Conservation (phyloP, 2,113 vertebrate genomes). For the Laticauda laticaudata region DNA sequence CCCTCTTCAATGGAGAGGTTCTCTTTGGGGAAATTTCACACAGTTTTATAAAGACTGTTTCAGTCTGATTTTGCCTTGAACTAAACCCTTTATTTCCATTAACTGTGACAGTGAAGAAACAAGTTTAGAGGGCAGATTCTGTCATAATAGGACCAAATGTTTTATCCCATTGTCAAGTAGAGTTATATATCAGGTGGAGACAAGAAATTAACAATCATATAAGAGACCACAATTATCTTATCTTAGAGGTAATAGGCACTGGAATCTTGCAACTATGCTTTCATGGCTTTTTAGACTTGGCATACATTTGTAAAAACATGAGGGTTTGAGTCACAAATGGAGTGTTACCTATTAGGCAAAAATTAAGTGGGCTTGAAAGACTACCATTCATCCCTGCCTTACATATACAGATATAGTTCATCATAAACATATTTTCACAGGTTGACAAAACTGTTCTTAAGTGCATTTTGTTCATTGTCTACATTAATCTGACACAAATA, state of each 20-base stretch:
- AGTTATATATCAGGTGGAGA: background rate
- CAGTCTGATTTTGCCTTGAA: background rate
- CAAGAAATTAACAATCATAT: background rate
- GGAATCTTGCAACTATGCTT: background rate
- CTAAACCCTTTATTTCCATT: background rate
- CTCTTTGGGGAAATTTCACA: background rate
- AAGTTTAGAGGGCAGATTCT: background rate
- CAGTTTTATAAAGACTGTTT: background rate
- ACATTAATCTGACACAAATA: background rate
- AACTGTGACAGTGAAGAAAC: background rate
- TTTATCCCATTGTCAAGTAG: background rate
- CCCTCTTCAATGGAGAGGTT: background rate
- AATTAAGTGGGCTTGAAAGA: background rate
- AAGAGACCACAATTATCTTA: background rate
- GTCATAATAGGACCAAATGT: background rate
- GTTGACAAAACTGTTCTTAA: background rate
- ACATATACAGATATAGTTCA: background rate
- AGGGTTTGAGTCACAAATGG: background rate
- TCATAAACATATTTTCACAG: background rate
- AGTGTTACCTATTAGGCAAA: background rate
- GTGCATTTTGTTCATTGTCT: background rate
- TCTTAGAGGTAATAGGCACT: background rate
- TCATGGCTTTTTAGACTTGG: background rate
- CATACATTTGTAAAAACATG: background rate
- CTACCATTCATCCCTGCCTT: background rate